Evolutionary conservation across 2,888 invertebrate species (phyloP).

Genomic region (Agriopis aurantiaria): DNA sequence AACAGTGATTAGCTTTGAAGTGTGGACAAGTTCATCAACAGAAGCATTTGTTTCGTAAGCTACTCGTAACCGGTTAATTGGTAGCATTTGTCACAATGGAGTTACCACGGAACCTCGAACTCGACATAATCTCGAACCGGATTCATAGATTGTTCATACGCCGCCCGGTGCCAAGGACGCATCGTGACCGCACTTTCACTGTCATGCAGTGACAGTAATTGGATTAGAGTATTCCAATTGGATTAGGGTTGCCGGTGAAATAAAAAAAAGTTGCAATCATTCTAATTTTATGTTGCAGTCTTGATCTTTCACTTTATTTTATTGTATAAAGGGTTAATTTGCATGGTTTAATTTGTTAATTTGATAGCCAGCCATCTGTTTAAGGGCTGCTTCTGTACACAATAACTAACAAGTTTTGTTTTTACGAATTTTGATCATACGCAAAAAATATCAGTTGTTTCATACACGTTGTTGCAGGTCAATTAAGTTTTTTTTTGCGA

Average conservation of each 20-base stretch:
- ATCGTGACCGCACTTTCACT: conserved; percentile 64
- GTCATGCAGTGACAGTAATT: conserved; percentile 48
- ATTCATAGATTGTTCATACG: conserved; percentile 19
- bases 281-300: background rate
- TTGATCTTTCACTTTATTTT: too few relatives aligned
- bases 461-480: too few relatives aligned
- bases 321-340: too few relatives aligned
- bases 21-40: conserved; percentile 13
- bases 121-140: conserved; percentile 35
- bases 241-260: conserved; percentile 32
- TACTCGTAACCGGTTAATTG: conserved; percentile 6
- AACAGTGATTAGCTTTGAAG: background rate
- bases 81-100: conserved; percentile 28
- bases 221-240: conserved; percentile 41
- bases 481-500: too few relatives aligned
- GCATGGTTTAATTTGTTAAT: too few relatives aligned
- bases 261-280: background rate
- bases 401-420: too few relatives aligned
- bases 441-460: too few relatives aligned
- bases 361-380: too few relatives aligned
- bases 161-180: conserved; percentile 59
- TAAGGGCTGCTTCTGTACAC: too few relatives aligned
- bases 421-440: too few relatives aligned
- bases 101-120: conserved; percentile 33
- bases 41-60: conserved; percentile 11